Base-by-base conservation (phyloP, 2,113 vertebrate genomes). In the Polypterus bichir region DNA sequence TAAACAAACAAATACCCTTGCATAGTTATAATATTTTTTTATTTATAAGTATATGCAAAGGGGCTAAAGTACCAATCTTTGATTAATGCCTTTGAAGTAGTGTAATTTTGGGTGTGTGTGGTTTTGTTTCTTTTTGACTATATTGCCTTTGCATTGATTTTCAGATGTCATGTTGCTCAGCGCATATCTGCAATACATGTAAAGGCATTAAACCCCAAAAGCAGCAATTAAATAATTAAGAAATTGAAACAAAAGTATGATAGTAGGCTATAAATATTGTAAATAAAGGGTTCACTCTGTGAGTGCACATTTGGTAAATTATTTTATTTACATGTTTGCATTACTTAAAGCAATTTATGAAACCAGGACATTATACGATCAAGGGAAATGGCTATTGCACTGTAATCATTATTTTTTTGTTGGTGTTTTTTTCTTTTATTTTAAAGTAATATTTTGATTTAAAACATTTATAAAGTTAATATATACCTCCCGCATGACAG, bases 261-360 rank as follows among this genome's bases (percentile, higher is more conserved):
- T 27, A 91, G 85, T 91, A 90, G 86, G 88, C 91, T 92, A 91
- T 93, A 85, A 90, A 92, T 94, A 92, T 86, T 98, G 96, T 97
- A 98, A 86, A 97, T 94, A 97, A 90, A 90, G 95, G 27, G 92
- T 97, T 98, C 96, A 98, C 96, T 98, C 96, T 97, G 93, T 98
- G 96, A 98, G 96, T 98, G 96, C 91, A 93, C 93, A 94, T 95
- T 94, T 98, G 92, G 93, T 97, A 94, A 93, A 89, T 93, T 93
- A 93, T 97, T 90, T 97, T 98, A 97, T 98, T 98, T 97, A 97
- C 94, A 86, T 81, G 91, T 93, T 93, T 88, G 90, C 89, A 89
- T 92, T 95, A 87, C 83, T 76, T 68, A 81, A 76, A 80, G 76
- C 82, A 81, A 81, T 91, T 87, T 91, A 92, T 94, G 91, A 90